A percentile compares a stretch with the other conserved stretches of the same genome.
These are phyloP conservation scores for Pituophis catenifer DNA, from an alignment of 2,113 vertebrate species.

Conservation along the genomic window DNA sequence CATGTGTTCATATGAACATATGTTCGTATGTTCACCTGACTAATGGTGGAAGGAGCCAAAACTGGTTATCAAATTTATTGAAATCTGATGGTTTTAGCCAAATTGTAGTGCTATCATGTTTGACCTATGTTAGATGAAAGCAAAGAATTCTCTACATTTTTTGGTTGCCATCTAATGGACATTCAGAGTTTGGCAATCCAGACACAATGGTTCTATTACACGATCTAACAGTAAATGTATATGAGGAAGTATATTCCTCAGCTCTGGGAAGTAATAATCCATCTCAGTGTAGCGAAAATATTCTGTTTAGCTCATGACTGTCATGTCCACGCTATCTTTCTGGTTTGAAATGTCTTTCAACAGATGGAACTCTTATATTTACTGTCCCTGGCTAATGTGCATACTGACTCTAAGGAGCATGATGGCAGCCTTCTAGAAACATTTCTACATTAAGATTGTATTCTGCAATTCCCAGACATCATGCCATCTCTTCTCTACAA, in stretches of 20 bases:
- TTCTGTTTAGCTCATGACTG: neutral
- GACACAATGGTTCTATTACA: neutral
- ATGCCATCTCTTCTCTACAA: neutral
- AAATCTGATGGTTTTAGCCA: neutral
- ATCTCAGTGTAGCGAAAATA: neutral
- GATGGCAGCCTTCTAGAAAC: neutral
- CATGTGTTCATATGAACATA: neutral
- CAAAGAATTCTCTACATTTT: neutral
- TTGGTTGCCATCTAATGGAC: neutral
- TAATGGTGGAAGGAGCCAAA: neutral
- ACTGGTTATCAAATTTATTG: neutral
- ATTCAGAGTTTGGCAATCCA: neutral
- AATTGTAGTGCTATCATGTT: neutral
- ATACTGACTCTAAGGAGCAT: neutral
- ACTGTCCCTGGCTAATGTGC: neutral
- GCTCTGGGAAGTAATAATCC: neutral
- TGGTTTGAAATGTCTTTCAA: neutral
- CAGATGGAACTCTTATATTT: neutral
- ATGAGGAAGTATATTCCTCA: neutral
- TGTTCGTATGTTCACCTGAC: neutral
- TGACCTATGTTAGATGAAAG: neutral
- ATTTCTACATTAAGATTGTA: neutral
- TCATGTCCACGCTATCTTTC: neutral
- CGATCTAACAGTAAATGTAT: neutral
- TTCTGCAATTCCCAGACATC: neutral